Conservation (phyloP, 2,113 vertebrate species). For the Rhabdomys dilectus region DNA sequence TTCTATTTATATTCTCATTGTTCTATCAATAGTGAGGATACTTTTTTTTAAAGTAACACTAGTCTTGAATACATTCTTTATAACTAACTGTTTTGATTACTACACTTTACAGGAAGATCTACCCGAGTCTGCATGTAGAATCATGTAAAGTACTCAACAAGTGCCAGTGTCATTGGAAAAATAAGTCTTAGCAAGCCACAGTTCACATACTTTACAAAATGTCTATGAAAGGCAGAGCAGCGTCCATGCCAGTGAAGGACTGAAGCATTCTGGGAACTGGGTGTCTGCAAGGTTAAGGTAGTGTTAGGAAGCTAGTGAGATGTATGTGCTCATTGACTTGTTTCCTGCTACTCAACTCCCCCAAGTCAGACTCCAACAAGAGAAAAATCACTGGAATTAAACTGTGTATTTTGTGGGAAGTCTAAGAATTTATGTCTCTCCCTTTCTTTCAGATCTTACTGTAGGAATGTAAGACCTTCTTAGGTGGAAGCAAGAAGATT, state of each 20-base stretch:
- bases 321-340: neutral
- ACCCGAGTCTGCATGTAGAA: neutral
- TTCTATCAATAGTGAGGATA: constrained; percentile 15
- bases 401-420: neutral
- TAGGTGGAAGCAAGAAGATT: neutral
- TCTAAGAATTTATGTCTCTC: neutral
- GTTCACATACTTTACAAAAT: constrained; percentile 15
- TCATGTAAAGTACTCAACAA: neutral
- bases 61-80: constrained; percentile 18
- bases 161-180: neutral
- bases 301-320: neutral
- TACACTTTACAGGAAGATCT: constrained; percentile 14
- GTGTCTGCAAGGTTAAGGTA: neutral
- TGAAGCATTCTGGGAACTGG: neutral
- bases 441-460: neutral
- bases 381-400: neutral
- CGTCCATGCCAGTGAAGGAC: neutral
- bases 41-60: neutral
- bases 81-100: constrained; percentile 20
- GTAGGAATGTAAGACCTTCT: neutral
- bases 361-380: neutral
- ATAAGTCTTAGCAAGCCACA: constrained; percentile 17
- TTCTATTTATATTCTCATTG: constrained; percentile 36
- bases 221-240: neutral
- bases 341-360: neutral